Evolutionary conservation across 2,888 invertebrate genomes (phyloP), one percentile per base, ranked within the genome.

Genomic region (Hydrotaea diabolus): DNA sequence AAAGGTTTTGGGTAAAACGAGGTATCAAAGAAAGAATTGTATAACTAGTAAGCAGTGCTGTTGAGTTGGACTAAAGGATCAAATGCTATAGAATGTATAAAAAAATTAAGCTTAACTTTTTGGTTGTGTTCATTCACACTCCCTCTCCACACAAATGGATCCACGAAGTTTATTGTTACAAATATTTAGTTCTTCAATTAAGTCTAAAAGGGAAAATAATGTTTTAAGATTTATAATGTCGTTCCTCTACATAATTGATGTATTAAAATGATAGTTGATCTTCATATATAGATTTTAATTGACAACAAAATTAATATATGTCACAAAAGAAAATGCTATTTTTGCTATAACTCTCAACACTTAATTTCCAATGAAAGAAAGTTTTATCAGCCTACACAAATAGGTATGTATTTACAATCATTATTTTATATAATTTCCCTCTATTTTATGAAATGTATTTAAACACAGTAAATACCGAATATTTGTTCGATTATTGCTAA

Each of bases 241-340:
- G 39, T 39, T 66, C 21, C 66, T 43, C 17, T 43, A 66, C 19
- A 19, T 55, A 55, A 55, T 21, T 55, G 19, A 66, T 66, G 31
- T 62, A 17, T 31, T 62, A 43, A 43, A 13, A 43, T 19, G 21
- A 39, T 15, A 43, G 66, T 43, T 43, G 19, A 36, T 39, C 64
- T 64, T 2, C 66, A 19, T 19, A 43, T 43, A 43, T 3, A 43
- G 43, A 66, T 43, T 66, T 39, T 62, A 49, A 49, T 49, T 4
- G 2, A 49, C n/a, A n/a, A n/a, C n/a, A 49, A 49, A 49, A n/a
- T 49, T 49, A 36, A 62, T 43, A 66, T 11, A 43, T 11, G 11
- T 19, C 13, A 31, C 19, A 66, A 11, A 43, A 66, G 19, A 64
- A n/a, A 31, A 64, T 55, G 7, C n/a, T 55, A 55, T 21, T 55